These are phyloP conservation scores for Philaenus spumarius DNA, from an alignment of 1,140 invertebrate species.

Conservation along the genomic window DNA sequence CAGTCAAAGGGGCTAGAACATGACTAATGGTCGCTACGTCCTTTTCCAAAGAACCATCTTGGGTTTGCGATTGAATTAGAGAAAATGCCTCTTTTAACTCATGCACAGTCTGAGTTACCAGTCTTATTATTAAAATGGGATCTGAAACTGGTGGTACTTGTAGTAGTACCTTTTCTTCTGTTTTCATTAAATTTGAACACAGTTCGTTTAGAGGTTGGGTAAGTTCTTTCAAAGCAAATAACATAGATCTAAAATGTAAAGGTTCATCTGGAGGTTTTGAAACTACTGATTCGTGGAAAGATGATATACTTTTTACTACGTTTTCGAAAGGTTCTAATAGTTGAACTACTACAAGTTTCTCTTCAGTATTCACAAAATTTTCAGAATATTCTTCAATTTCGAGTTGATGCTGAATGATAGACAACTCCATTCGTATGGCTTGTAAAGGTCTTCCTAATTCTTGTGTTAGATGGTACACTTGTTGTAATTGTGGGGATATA, in stretches of 20 bases:
- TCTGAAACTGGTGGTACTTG: slow-evolving; percentile 16
- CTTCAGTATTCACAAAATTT: background rate
- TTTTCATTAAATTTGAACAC: slow-evolving; percentile 24
- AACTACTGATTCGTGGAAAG: slow-evolving; percentile 28
- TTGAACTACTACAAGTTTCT: background rate
- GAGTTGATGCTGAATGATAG: slow-evolving; percentile 29
- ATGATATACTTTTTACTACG: slow-evolving; percentile 25
- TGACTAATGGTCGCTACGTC: slow-evolving; percentile 6
- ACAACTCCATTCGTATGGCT: slow-evolving; percentile 27
- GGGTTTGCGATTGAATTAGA: slow-evolving; percentile 6
- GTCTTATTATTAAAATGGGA: slow-evolving; percentile 24
- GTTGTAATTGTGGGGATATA: slow-evolving; percentile 3
- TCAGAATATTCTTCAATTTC: slow-evolving; percentile 27
- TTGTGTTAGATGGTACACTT: slow-evolving; percentile 25
- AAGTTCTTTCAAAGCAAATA: slow-evolving; percentile 28
- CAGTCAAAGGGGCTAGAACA: slow-evolving; percentile 12
- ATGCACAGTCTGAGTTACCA: slow-evolving; percentile 23
- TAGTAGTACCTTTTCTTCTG: slow-evolving; percentile 25
- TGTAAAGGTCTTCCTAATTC: slow-evolving; percentile 30
- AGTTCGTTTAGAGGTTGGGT: slow-evolving; percentile 26
- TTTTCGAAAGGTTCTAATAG: slow-evolving; percentile 25
- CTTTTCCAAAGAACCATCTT: background rate
- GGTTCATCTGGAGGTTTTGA: slow-evolving; percentile 26
- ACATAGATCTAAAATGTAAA: slow-evolving; percentile 26
- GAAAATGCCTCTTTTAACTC: slow-evolving; percentile 21